A percentile compares a stretch with the other conserved stretches of the same genome.
These are phyloP conservation scores for Aphaenogaster floridana DNA, from an alignment of 1,140 invertebrate species.

Conservation along the genomic window DNA sequence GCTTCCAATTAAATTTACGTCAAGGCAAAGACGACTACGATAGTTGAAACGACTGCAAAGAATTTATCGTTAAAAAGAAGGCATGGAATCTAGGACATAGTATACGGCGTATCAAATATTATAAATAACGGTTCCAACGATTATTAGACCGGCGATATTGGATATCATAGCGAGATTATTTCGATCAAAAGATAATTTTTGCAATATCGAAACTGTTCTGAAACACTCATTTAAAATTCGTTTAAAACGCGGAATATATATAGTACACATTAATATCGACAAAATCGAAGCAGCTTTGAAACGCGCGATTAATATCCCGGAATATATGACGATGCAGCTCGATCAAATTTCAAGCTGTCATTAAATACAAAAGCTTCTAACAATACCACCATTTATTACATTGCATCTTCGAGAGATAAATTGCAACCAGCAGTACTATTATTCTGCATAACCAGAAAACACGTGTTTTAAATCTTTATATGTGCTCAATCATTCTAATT, in stretches of 20 bases:
- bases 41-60: not conserved
- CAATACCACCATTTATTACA: slow-evolving; percentile 8
- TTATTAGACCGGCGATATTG: slow-evolving; percentile 27
- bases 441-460: not conserved
- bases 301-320: slow-evolving; percentile 41
- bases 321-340: slow-evolving; percentile 25
- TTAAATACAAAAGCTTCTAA: slow-evolving; percentile 27
- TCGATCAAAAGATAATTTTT: slow-evolving; percentile 53
- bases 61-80: slow-evolving; percentile 35
- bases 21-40: not conserved
- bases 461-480: not conserved
- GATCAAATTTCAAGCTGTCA: slow-evolving; percentile 46
- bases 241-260: slow-evolving; percentile 44
- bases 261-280: slow-evolving; percentile 37
- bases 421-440: not conserved
- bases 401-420: slow-evolving; percentile 37
- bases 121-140: slow-evolving; percentile 33
- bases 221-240: slow-evolving; percentile 57
- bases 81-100: not conserved
- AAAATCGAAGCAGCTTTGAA: slow-evolving; percentile 49
- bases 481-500: not conserved
- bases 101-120: not conserved
- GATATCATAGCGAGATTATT: slow-evolving; percentile 28
- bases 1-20: slow-evolving; percentile 10
- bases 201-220: slow-evolving; percentile 30